Percentiles rank a stretch among this genome's conserved stretches.
Evolutionary conservation across 2,113 vertebrate genomes (phyloP).

Genomic region (Ctenomys sociabilis): DNA sequence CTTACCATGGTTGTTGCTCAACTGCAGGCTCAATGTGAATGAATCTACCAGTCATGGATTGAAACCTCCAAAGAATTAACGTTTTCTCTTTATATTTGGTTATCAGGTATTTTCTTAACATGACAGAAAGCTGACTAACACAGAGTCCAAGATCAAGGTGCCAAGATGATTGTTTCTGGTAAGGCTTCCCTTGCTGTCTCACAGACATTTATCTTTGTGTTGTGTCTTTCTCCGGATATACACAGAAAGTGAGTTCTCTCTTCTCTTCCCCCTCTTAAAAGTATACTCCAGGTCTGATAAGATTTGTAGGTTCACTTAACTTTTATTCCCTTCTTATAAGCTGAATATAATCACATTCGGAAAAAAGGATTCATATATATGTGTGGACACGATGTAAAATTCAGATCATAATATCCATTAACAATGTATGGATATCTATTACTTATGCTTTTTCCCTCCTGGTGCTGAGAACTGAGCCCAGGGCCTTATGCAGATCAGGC

Average conservation of each 20-base stretch:
- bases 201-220: not conserved
- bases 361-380: not conserved
- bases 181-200: not conserved
- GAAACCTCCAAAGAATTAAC: not conserved
- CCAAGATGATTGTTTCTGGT: not conserved
- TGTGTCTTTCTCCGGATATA: not conserved
- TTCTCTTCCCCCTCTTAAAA: not conserved
- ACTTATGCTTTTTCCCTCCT: not conserved
- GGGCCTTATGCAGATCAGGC: not conserved
- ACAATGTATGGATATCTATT: not conserved
- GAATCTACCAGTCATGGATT: not conserved
- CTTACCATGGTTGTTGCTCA: not conserved
- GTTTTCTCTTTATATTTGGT: not conserved
- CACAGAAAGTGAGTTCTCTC: not conserved
- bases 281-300: not conserved
- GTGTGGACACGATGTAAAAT: not conserved
- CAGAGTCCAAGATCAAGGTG: not conserved
- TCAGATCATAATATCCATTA: not conserved
- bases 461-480: not conserved
- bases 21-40: not conserved
- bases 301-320: not conserved
- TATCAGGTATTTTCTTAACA: not conserved
- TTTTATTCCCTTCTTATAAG: not conserved
- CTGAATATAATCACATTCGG: not conserved
- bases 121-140: not conserved